These are phyloP conservation scores for Dissostichus mawsoni DNA, from an alignment of 2,113 vertebrate species.

Conservation along the genomic window DNA sequence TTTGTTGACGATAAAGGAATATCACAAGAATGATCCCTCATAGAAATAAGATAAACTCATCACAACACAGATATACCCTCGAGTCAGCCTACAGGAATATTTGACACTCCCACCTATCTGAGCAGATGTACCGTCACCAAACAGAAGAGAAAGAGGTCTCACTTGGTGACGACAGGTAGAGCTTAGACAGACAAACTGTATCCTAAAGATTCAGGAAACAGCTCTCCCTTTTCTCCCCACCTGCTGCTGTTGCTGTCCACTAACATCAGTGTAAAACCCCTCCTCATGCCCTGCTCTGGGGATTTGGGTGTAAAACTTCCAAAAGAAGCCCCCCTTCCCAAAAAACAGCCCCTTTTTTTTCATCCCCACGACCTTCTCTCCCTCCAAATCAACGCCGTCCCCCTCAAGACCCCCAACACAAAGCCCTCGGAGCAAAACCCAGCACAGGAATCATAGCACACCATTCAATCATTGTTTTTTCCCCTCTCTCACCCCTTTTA, in stretches of 20 bases:
- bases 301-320: conserved; percentile 71
- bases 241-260: conserved; percentile 66
- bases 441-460: conserved; percentile 82
- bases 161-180: conserved; percentile 14
- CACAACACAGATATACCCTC: not conserved
- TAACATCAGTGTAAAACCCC: conserved; percentile 60
- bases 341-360: conserved; percentile 27
- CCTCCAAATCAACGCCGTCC: conserved; percentile 69
- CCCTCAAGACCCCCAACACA: conserved; percentile 78
- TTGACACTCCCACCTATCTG: not conserved
- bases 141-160: conserved; percentile 29
- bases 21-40: not conserved
- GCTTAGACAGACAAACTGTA: conserved; percentile 1
- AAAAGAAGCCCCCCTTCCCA: conserved; percentile 37
- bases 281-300: conserved; percentile 61
- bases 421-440: conserved; percentile 76
- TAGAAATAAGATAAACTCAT: not conserved
- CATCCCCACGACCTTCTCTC: conserved; percentile 64
- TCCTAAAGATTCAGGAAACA: conserved; percentile 28
- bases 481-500: conserved; percentile 79
- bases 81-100: not conserved
- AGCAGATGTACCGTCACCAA: not conserved
- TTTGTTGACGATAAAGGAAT: not conserved
- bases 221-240: conserved; percentile 39
- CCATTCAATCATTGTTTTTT: conserved; percentile 82